Base-by-base conservation (phyloP, 2,888 invertebrate genomes). In the Lasioglossum marginatum region DNA sequence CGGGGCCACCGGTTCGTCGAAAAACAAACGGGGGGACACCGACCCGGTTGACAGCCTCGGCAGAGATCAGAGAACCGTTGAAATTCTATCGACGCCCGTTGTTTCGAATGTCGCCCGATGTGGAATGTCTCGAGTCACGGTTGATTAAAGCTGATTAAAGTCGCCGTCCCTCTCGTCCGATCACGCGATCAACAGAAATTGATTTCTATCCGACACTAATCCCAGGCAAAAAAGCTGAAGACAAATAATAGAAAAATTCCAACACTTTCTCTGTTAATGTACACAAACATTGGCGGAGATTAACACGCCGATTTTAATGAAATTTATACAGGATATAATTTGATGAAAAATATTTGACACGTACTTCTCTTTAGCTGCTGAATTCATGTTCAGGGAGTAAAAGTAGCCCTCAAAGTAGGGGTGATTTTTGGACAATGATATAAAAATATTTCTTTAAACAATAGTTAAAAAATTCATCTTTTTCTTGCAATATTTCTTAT, bases 21-120 rank as follows among this genome's bases (percentile, higher is more conserved):
- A 52, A 52, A 81, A 84, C 81, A 83, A 14, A 79, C 6, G 31
- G 57, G 48, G 73, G 79, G 81, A 52, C 68, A 37, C 72, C 77
- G 79, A 40, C 72, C 81, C 60, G 79, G 88, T 81, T 80, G 88
- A 85, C 89, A 86, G 81, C 75, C 80, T 82, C 66, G 43, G 77
- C 60, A 34, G 79, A 19, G 84, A 79, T 83, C 86, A 66, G 77
- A 81, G 82, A 31, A 82, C 84, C 79, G 66, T 83, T 80, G 88
- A 88, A 86, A 83, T 87, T 83, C 77, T 74, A 79, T 77, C 86
- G 87, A 82, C 77, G 12, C 76, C 48, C 78, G 79, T 73, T 79
- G 80, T 77, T 77, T 77, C 87, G 45, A 86, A 68, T 48, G 76
- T 79, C 80, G 78, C 12, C 60, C 8, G 52, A 78, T n/a, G 16